Evolutionary conservation across 2,888 invertebrate genomes (phyloP).

Genomic region (Lacanobia wlatinum): DNA sequence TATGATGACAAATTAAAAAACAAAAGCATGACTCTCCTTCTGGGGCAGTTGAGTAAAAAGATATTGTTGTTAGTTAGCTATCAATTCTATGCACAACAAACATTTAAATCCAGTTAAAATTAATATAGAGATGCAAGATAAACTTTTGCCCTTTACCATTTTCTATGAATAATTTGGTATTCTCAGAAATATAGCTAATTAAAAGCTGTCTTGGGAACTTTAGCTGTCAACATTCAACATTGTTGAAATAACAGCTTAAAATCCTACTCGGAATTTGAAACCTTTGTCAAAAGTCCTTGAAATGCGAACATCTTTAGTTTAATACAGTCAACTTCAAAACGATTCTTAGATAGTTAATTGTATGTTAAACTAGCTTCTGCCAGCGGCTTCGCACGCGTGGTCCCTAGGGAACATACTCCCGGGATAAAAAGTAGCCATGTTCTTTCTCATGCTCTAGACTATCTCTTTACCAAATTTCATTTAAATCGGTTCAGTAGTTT

Average conservation of each 20-base stretch:
- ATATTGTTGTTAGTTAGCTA: too few species aligned
- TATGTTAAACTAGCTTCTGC: too few species aligned
- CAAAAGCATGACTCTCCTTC: too few species aligned
- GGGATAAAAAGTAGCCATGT: too few species aligned
- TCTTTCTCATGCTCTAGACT: too few species aligned
- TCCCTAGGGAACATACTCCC: too few species aligned
- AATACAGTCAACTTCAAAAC: constrained; percentile 53
- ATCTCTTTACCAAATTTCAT: too few species aligned
- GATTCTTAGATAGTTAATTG: not conserved
- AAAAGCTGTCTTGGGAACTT: constrained; percentile 47
- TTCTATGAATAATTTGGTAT: constrained; percentile 25
- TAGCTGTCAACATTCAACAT: constrained; percentile 49
- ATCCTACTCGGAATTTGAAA: constrained; percentile 47
- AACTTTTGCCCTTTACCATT: constrained; percentile 20
- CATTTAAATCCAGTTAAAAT: not conserved
- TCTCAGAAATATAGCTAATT: constrained; percentile 57
- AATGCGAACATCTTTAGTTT: constrained; percentile 16
- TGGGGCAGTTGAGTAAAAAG: too few species aligned
- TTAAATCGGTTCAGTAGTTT: too few species aligned
- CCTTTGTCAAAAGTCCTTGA: constrained; percentile 51
- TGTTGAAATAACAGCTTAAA: constrained; percentile 29
- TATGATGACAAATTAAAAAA: not conserved
- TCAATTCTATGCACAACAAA: not conserved
- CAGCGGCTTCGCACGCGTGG: too few species aligned
- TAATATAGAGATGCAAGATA: not conserved